These are phyloP conservation scores for Jaculus jaculus DNA, from an alignment of 2,113 vertebrate species.

Conservation along the genomic window DNA sequence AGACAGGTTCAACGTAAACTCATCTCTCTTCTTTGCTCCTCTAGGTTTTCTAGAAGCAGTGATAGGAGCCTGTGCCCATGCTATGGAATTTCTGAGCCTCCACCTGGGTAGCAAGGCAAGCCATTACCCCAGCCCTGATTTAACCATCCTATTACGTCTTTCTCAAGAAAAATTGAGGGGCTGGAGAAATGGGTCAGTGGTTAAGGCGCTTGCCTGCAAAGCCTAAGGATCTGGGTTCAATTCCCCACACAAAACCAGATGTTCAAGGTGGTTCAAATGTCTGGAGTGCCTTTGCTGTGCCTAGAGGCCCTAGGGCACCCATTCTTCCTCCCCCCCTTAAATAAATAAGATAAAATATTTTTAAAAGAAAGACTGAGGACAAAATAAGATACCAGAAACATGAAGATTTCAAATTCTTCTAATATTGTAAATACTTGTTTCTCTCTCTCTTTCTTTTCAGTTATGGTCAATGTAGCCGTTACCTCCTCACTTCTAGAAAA, in stretches of 20 bases:
- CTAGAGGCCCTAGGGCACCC: too few relatives aligned
- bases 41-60: background rate
- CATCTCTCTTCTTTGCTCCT: conserved; percentile 84
- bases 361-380: background rate
- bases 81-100: background rate
- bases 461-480: background rate
- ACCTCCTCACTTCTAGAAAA: too few relatives aligned
- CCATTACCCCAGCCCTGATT: background rate
- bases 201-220: too few relatives aligned
- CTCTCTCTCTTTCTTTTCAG: background rate
- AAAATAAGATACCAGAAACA: background rate
- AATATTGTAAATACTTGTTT: background rate
- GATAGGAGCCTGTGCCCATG: background rate
- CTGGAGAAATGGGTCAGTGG: too few relatives aligned
- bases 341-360: too few relatives aligned
- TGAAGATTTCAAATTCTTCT: background rate
- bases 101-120: too few relatives aligned
- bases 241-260: too few relatives aligned
- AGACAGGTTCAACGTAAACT: conserved; percentile 97
- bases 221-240: too few relatives aligned
- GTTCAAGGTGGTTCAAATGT: too few relatives aligned
- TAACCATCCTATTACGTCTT: background rate
- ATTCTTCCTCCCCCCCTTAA: too few relatives aligned
- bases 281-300: too few relatives aligned
- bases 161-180: background rate